Percentiles rank a stretch among this genome's conserved stretches.
These are phyloP conservation scores for Etheostoma nigrum DNA, from an alignment of 2,797 vertebrate species.

Conservation along the genomic window DNA sequence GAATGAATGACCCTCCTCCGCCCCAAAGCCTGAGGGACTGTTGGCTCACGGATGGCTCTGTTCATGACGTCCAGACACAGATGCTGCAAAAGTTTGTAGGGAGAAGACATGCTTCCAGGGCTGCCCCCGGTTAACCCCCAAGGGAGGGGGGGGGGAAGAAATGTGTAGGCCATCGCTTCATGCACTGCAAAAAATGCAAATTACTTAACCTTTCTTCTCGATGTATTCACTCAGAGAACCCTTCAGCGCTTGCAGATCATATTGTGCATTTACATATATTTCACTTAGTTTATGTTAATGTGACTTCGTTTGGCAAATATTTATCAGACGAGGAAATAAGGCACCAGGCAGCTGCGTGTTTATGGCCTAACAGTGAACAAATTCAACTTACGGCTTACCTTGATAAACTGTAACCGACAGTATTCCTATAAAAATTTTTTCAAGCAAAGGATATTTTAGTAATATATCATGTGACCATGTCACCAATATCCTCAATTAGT, in stretches of 20 bases:
- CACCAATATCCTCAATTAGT: not conserved
- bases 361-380: not conserved
- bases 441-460: not conserved
- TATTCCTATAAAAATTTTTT: not conserved
- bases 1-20: conserved; percentile 51
- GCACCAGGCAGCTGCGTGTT: not conserved
- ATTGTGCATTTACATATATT: not conserved
- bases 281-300: not conserved
- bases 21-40: conserved; percentile 42
- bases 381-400: not conserved
- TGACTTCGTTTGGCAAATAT: conserved; percentile 5
- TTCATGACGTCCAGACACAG: conserved; percentile 62
- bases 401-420: not conserved
- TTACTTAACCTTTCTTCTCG: not conserved
- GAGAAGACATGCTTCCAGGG: conserved; percentile 44
- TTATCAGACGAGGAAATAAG: not conserved
- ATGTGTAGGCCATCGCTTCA: conserved; percentile 22
- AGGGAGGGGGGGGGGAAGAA: conserved; percentile 26
- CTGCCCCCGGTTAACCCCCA: conserved; percentile 29
- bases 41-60: conserved; percentile 52
- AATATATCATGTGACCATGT: not conserved
- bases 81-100: conserved; percentile 56
- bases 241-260: not conserved
- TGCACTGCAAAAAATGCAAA: conserved; percentile 46
- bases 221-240: not conserved